These are phyloP conservation scores for Gnathonemus echidnorhynchus DNA, from an alignment of 2,113 vertebrate species.

Conservation along the genomic window DNA sequence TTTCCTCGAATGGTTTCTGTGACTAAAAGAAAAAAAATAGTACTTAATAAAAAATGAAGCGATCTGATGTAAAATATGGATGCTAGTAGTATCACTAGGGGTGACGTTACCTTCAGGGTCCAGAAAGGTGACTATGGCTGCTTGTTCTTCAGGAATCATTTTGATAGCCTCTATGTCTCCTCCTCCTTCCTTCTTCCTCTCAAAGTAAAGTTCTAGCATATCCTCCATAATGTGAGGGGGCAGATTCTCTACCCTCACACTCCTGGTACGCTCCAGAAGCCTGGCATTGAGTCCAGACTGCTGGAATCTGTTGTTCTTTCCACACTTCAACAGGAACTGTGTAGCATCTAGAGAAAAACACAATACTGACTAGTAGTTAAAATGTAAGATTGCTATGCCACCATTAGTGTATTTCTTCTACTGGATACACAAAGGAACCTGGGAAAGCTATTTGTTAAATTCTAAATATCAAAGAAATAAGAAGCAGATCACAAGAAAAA, in stretches of 20 bases:
- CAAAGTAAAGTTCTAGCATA: constrained; percentile 68
- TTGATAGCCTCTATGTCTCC: constrained; percentile 34
- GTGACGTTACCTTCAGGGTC: constrained; percentile 61
- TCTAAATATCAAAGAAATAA: background rate
- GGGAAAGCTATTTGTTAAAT: background rate
- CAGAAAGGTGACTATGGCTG: constrained; percentile 67
- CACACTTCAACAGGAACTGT: constrained; percentile 51
- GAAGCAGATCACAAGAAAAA: background rate
- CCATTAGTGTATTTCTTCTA: background rate
- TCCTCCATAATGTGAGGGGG: constrained; percentile 42
- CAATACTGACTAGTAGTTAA: background rate
- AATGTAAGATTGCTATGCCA: background rate
- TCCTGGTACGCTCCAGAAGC: constrained; percentile 59
- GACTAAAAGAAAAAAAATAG: constrained; percentile 55
- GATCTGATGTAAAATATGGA: background rate
- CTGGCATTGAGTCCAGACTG: constrained; percentile 46
- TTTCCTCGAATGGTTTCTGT: constrained; percentile 52
- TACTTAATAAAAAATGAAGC: background rate
- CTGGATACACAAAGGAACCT: background rate
- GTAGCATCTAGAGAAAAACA: constrained; percentile 48
- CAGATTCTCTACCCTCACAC: constrained; percentile 68
- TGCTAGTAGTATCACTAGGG: background rate
- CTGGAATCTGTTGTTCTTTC: constrained; percentile 38
- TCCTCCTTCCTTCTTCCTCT: constrained; percentile 57
- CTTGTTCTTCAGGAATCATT: constrained; percentile 61